phyloP scores from a whole-genome alignment of 2,888 invertebrate species.

The Tachina fera region DNA sequence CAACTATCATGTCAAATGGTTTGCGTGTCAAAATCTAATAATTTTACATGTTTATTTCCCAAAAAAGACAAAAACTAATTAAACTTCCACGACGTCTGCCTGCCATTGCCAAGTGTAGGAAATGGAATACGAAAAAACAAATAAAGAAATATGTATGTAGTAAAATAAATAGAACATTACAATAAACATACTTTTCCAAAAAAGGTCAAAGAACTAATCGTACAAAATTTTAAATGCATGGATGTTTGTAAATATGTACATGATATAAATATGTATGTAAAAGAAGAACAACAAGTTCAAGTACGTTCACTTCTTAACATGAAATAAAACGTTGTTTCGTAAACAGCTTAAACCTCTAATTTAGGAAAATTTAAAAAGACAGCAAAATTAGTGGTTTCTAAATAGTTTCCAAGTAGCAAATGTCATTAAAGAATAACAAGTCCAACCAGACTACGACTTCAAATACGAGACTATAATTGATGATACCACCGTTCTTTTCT shows the following conservation, averaged over 20 bases:
- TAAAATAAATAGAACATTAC: slow-evolving; percentile 24
- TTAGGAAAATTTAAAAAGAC: background rate
- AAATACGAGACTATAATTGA: background rate
- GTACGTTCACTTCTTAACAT: slow-evolving; percentile 3
- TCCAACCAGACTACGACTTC: background rate
- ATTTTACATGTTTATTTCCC: background rate
- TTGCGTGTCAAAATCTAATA: slow-evolving; percentile 50
- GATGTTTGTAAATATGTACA: too few species aligned
- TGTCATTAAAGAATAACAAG: background rate
- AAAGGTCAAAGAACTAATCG: slow-evolving; percentile 37
- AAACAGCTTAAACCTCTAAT: background rate
- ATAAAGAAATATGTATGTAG: background rate
- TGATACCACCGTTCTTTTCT: background rate
- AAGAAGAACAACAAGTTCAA: slow-evolving; percentile 38
- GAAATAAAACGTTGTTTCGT: background rate
- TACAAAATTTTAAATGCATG: slow-evolving; percentile 6
- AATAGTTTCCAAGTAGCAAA: background rate
- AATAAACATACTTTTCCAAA: background rate
- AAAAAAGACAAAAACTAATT: background rate
- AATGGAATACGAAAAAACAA: slow-evolving; percentile 18
- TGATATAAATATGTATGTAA: too few species aligned
- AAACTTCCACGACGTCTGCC: slow-evolving; percentile 13
- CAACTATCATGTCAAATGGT: slow-evolving; percentile 30
- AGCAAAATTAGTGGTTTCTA: background rate
- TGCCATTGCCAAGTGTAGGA: slow-evolving; percentile 54